Evolutionary conservation across 2,113 vertebrate genomes (phyloP), one percentile per base, ranked within the genome.

Genomic region (Cryptotis parvus): DNA sequence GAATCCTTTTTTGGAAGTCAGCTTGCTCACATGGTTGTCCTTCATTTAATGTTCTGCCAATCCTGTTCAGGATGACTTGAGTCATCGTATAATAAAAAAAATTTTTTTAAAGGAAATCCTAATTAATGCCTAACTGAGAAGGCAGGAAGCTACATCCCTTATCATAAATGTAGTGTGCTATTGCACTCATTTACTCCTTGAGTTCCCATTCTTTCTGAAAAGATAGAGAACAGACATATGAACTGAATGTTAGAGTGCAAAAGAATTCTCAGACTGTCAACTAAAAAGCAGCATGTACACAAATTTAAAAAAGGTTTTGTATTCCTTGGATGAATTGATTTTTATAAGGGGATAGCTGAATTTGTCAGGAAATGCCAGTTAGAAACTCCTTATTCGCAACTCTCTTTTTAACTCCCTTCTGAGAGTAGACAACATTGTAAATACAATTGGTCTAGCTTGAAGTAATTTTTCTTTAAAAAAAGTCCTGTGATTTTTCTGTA

Each of bases 371-470:
- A 92, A 33, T 49, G 5, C 37, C 41, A 78, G 1, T 83, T 61
- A 63, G 15, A 89, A 76, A 87, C 73, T 65, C 87, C n/a, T 88
- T 90, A n/a, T 88, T 78, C 85, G 45, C 65, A 75, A 33, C 35
- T 85, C 9, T 37, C 49, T 49, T 65, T 31, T 58, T 29, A 37
- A 85, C 29, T 85, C 27, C 52, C 22, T 84, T 89, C 79, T 66
- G 29, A 66, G 9, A 85, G 6, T 58, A 86, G 24, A 74, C 79
- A 86, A 55, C 1, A n/a, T 43, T 92, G 85, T 37, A 66, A 70
- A 63, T 74, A 15, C 39, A 68, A 89, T 81, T 89, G 20, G 66
- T n/a, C 20, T 80, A 83, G 16, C 4, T 72, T 22, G 16, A 15
- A 8, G 1, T 55, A 45, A 8, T 49, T 70, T 63, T 79, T 65